These are phyloP conservation scores for Nothobranchius furzeri DNA, from an alignment of 2,113 vertebrate genomes.

Conservation along the genomic window DNA sequence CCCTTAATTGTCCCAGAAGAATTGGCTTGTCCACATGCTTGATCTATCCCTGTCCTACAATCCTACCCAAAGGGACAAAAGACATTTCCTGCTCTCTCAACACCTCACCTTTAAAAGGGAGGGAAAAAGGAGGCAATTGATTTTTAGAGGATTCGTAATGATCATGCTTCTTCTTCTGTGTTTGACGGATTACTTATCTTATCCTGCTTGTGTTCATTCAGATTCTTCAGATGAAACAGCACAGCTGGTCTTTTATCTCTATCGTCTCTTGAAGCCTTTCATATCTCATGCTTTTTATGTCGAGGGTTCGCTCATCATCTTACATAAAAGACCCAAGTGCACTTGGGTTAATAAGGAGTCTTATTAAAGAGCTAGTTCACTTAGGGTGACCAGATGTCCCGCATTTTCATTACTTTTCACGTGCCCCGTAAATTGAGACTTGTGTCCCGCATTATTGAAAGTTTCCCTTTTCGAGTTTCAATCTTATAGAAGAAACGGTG, in stretches of 20 bases:
- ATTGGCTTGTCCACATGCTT: background rate
- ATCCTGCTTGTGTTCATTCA: slow-evolving; percentile 47
- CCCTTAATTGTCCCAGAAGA: slow-evolving; percentile 1
- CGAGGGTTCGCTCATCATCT: slow-evolving; percentile 8
- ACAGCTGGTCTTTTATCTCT: background rate
- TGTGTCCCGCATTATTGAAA: too few relatives aligned
- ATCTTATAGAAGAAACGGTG: too few relatives aligned
- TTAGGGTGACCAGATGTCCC: too few relatives aligned
- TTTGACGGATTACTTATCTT: slow-evolving; percentile 19
- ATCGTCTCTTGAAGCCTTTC: slow-evolving; percentile 24
- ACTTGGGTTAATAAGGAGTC: slow-evolving; percentile 30
- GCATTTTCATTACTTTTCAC: too few relatives aligned
- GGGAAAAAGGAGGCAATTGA: slow-evolving; percentile 41
- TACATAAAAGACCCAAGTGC: slow-evolving; percentile 37
- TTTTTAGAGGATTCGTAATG: slow-evolving; percentile 44
- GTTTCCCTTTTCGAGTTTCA: too few relatives aligned
- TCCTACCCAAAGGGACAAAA: slow-evolving; percentile 14
- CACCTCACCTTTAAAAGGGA: background rate
- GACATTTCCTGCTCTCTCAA: slow-evolving; percentile 35
- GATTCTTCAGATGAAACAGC: slow-evolving; percentile 46
- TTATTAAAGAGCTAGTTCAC: background rate
- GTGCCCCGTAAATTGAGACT: too few relatives aligned
- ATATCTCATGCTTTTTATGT: slow-evolving; percentile 34
- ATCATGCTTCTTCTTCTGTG: background rate
- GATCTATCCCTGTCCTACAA: slow-evolving; percentile 6